Conservation (phyloP, 2,888 invertebrate species). For the Euzophera pinguis region DNA sequence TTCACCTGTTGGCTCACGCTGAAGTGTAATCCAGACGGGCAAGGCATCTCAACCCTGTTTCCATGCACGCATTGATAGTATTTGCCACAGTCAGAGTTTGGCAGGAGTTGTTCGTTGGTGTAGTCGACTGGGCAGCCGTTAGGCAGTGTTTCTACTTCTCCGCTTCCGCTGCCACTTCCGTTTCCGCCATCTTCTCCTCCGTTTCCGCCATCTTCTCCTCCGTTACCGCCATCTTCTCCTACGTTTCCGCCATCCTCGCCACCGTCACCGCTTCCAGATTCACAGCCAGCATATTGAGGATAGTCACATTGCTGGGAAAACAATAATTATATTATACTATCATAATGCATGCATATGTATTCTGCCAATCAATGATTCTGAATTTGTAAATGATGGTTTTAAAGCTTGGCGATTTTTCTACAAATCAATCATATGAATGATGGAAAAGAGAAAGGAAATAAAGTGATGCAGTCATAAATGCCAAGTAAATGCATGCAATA, state of each 20-base stretch:
- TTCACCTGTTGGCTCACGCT: not conserved
- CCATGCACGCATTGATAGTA: constrained; percentile 36
- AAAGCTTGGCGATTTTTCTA: too few species aligned
- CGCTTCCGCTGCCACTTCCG: not conserved
- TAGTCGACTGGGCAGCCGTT: constrained; percentile 4
- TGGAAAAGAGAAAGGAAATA: too few species aligned
- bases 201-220: constrained; percentile 11
- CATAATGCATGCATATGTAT: too few species aligned
- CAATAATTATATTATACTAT: not conserved
- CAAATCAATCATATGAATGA: too few species aligned
- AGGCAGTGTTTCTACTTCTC: constrained; percentile 9
- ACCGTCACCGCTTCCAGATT: not conserved
- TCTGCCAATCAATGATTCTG: too few species aligned
- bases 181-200: not conserved
- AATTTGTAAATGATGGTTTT: too few species aligned
- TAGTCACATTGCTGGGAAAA: constrained; percentile 29
- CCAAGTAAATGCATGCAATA: too few species aligned
- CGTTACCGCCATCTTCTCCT: not conserved
- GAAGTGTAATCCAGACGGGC: constrained; percentile 26
- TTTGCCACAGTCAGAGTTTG: constrained; percentile 32
- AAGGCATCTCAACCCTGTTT: constrained; percentile 22
- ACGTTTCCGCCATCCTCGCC: not conserved
- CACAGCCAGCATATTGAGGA: constrained; percentile 25
- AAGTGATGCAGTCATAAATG: too few species aligned
- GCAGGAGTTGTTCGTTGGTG: constrained; percentile 20